Conservation (phyloP, 2,113 vertebrate species). For the Rattus norvegicus region DNA sequence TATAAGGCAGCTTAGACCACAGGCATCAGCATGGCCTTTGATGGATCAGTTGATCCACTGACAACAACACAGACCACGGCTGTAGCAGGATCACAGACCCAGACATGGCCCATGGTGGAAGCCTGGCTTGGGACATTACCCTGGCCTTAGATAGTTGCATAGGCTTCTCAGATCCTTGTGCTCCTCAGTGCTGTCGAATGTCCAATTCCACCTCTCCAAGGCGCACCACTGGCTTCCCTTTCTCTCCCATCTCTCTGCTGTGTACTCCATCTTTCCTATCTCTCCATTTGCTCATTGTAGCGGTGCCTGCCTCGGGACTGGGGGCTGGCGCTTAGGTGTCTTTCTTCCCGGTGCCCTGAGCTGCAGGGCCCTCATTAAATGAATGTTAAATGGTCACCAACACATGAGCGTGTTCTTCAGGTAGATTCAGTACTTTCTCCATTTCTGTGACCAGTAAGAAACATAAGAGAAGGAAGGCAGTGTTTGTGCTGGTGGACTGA, state of each 20-base stretch:
- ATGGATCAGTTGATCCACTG: not conserved
- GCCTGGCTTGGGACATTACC: not conserved
- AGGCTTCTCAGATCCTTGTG: not conserved
- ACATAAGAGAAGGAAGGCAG: not conserved
- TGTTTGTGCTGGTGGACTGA: not conserved
- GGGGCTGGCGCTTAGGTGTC: not conserved
- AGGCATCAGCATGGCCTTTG: not conserved
- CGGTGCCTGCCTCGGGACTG: not conserved
- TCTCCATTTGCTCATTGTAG: not conserved
- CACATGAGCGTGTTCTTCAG: not conserved
- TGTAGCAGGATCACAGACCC: not conserved
- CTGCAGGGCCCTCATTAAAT: not conserved
- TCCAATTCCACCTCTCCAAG: not conserved
- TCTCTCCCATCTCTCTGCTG: not conserved
- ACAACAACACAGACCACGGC: not conserved
- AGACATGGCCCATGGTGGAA: not conserved
- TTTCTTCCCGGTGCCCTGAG: not conserved
- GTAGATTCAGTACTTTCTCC: not conserved
- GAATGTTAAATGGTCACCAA: not conserved
- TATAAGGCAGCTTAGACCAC: not conserved
- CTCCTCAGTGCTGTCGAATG: not conserved
- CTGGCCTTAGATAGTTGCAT: not conserved
- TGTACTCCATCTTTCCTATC: not conserved
- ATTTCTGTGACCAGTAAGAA: not conserved
- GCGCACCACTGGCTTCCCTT: not conserved